Conservation (phyloP, 2,797 vertebrate species). For the Kryptopterus vitreolus region DNA sequence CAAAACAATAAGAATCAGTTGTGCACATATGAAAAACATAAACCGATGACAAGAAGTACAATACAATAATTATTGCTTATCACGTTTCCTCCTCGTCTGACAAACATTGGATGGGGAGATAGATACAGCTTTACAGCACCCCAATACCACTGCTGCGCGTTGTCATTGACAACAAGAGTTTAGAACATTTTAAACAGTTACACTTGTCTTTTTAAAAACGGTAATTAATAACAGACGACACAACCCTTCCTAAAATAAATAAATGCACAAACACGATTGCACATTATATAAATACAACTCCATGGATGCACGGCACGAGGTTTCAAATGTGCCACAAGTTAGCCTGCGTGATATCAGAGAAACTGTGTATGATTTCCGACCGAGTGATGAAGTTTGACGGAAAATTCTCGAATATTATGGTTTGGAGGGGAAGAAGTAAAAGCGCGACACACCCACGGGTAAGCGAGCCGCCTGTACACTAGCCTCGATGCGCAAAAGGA, state of each 20-base stretch:
- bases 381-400: background rate
- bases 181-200: background rate
- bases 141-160: background rate
- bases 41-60: background rate
- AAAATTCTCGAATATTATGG: background rate
- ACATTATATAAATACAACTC: background rate
- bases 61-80: background rate
- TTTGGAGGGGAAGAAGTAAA: background rate
- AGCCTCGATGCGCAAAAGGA: slow-evolving; percentile 9
- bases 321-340: background rate
- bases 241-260: background rate
- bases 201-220: too few species aligned
- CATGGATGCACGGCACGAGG: background rate
- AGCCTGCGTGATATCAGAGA: background rate
- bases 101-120: background rate
- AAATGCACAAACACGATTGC: background rate
- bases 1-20: too few species aligned
- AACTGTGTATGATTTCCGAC: background rate
- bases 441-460: slow-evolving; percentile 51
- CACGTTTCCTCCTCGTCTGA: background rate
- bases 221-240: background rate
- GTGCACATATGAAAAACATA: background rate
- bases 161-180: slow-evolving; percentile 19
- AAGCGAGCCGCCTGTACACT: background rate
- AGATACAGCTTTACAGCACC: slow-evolving; percentile 15